These are phyloP conservation scores for Oxygymnocypris stewartii DNA, from an alignment of 2,113 vertebrate genomes.

Conservation along the genomic window DNA sequence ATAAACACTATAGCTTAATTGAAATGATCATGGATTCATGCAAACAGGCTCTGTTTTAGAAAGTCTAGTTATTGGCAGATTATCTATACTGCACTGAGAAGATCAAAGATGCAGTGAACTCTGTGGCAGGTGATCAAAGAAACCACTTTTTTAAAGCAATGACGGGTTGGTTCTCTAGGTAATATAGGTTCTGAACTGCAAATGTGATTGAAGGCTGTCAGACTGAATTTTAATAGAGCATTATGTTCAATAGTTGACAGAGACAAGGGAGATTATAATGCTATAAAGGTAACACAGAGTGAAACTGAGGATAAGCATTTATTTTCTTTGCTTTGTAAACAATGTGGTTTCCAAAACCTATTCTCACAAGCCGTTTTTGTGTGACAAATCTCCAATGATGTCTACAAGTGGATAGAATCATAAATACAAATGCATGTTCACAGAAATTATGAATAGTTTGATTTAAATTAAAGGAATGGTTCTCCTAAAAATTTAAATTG, in stretches of 20 bases:
- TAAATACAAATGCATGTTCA: background rate
- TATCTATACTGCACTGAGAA: conserved; percentile 10
- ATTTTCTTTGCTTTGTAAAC: background rate
- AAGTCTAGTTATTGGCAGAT: conserved; percentile 5
- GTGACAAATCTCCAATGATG: background rate
- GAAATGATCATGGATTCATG: conserved; percentile 14
- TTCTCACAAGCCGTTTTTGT: too few species aligned
- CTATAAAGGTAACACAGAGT: background rate
- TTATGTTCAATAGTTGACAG: background rate
- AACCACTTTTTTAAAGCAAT: background rate
- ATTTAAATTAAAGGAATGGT: background rate
- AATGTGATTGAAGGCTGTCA: background rate
- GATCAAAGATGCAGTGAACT: background rate
- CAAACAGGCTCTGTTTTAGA: conserved; percentile 14
- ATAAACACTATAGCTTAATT: conserved; percentile 23
- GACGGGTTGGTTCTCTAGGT: background rate
- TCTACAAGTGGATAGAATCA: background rate
- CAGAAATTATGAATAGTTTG: background rate
- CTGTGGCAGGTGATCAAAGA: background rate
- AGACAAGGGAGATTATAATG: background rate
- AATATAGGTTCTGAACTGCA: background rate
- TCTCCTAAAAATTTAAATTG: background rate
- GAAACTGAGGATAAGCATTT: background rate
- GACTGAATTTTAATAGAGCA: background rate
- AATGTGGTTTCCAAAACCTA: too few species aligned